A percentile compares a stretch with the other conserved stretches of the same genome.
These are phyloP conservation scores for Platycnemis pennipes DNA, from an alignment of 2,888 invertebrate species.

Conservation along the genomic window DNA sequence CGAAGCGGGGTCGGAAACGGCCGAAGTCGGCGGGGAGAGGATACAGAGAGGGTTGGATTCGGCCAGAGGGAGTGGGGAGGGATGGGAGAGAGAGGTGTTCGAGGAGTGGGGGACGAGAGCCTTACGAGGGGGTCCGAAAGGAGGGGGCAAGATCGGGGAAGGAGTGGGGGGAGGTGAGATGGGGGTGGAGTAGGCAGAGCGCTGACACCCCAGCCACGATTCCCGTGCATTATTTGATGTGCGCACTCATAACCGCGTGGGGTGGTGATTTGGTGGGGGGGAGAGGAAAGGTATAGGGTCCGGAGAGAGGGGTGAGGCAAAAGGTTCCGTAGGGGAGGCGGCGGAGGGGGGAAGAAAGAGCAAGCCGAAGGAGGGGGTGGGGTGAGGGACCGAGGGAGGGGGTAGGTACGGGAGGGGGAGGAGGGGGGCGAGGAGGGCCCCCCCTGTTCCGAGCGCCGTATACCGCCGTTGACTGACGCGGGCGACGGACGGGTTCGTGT, in stretches of 20 bases:
- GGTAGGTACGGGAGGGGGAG: background rate
- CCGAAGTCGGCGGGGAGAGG: conserved; percentile 21
- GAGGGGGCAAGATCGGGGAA: background rate
- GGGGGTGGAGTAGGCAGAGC: background rate
- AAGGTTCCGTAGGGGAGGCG: background rate
- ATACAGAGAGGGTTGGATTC: background rate
- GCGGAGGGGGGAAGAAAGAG: background rate
- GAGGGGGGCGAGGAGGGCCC: background rate
- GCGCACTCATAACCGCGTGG: conserved; percentile 66
- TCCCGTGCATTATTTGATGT: conserved; percentile 67
- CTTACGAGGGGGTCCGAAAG: conserved; percentile 28
- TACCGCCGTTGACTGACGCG: conserved; percentile 67
- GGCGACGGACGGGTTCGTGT: conserved; percentile 46
- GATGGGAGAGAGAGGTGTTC: background rate
- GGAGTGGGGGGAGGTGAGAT: background rate
- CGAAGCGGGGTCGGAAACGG: conserved; percentile 35
- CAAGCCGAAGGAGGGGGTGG: background rate
- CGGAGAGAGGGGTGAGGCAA: background rate
- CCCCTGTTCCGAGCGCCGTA: conserved; percentile 34
- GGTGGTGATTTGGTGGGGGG: conserved; percentile 6
- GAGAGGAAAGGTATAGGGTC: background rate
- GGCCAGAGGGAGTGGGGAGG: background rate
- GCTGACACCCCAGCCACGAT: conserved; percentile 60
- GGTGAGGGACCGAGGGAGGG: background rate
- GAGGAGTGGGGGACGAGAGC: background rate